These are phyloP conservation scores for Willisornis vidua DNA, from an alignment of 2,113 vertebrate genomes.

Conservation along the genomic window DNA sequence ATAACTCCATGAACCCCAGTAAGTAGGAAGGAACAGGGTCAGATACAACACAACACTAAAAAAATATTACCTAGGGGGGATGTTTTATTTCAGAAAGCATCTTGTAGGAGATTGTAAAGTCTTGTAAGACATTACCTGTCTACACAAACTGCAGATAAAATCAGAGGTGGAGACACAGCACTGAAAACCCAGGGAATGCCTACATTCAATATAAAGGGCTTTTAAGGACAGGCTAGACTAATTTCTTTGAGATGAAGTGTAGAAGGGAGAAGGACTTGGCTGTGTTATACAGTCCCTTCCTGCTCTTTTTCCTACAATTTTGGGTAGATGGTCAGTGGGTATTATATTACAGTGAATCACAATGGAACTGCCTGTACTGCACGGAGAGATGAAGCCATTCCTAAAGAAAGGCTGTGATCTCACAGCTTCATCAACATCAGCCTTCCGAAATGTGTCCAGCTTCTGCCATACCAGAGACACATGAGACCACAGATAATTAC, in stretches of 20 bases:
- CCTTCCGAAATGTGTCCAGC: slow-evolving; percentile 40
- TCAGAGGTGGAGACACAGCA: neutral
- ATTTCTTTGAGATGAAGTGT: neutral
- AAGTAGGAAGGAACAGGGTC: neutral
- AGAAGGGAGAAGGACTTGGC: neutral
- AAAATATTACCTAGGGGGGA: neutral
- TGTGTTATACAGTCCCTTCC: neutral
- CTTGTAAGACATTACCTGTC: neutral
- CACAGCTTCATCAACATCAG: slow-evolving; percentile 36
- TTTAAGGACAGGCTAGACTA: neutral
- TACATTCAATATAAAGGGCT: neutral
- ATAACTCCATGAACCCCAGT: neutral
- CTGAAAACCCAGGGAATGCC: neutral
- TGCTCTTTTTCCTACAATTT: neutral
- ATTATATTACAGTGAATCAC: slow-evolving; percentile 7
- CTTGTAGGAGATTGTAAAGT: neutral
- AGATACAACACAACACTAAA: neutral
- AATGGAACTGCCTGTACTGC: slow-evolving; percentile 23
- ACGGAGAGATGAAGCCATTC: neutral
- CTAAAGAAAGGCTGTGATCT: slow-evolving; percentile 50
- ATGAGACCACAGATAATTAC: slow-evolving; percentile 42
- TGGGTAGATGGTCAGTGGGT: neutral
- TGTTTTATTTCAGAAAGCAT: neutral
- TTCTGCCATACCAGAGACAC: slow-evolving; percentile 27
- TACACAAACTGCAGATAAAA: neutral